Conservation (phyloP, 2,113 vertebrate species). For the Malurus cyaneus region DNA sequence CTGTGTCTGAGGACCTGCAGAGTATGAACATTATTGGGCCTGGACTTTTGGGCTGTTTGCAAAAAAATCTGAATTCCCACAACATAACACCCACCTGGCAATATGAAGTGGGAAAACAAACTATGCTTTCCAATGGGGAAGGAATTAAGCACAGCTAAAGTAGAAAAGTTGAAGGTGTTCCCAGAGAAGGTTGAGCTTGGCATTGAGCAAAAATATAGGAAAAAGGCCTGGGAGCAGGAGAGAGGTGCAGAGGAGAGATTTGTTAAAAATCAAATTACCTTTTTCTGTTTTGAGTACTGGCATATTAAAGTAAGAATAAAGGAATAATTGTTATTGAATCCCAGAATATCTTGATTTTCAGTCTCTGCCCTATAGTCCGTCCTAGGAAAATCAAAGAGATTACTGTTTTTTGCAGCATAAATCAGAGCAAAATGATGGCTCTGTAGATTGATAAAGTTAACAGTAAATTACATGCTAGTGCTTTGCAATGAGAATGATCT, state of each 20-base stretch:
- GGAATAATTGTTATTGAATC: neutral
- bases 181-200: neutral
- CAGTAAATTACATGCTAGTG: neutral
- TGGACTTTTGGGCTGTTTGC: neutral
- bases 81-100: neutral
- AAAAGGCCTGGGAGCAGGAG: neutral
- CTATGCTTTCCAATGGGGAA: neutral
- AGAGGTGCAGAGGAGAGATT: neutral
- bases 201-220: neutral
- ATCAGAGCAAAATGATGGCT: neutral
- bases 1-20: neutral
- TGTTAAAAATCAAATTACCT: neutral
- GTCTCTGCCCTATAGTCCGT: neutral
- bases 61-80: neutral
- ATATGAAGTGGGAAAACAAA: neutral
- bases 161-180: neutral
- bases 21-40: neutral
- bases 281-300: neutral
- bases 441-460: neutral
- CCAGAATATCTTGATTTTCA: neutral
- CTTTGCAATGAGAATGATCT: neutral
- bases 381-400: neutral
- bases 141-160: neutral
- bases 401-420: neutral
- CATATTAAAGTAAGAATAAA: neutral